Evolutionary conservation across 2,888 invertebrate species (phyloP), one percentile per base, ranked within the genome.

Genomic region (Parasteatoda lunata): DNA sequence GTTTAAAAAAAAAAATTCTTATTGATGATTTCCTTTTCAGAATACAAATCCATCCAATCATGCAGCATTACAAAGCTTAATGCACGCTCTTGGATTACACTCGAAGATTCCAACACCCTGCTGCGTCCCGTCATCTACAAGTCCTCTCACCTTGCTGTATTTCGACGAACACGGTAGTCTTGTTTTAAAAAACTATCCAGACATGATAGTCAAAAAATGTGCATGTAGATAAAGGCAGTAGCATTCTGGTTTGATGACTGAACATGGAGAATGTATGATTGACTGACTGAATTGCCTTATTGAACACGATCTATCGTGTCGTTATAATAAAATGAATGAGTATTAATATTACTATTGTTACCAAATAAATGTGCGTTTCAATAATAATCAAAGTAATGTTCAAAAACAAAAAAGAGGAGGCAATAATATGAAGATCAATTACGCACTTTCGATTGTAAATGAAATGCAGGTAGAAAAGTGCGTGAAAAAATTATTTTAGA

Each of bases 171-270:
- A 91, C 84, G 89, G 91, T 68, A 92, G 92, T 88, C 92, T 92
- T 70, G 92, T 92, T n/a, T 90, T 92, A 77, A 92, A 92, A 89
- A 92, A 91, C 89, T 92, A 92, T 89, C 92, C 92, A 5, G 91
- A 91, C 80, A 93, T 93, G 93, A 91, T 91, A 54, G 93, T 93
- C 5, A 90, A 91, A 80, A 91, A 92, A 45, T 93, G 93, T 89
- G 92, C 91, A 5, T 92, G 92, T 88, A 90, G 91, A 82, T 92
- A 75, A 90, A 77, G 3, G 6, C 3, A 6, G 59, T 0, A 59
- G n/a, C 64, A 30, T 30, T 30, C 30, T 30, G 30, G 30, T 30
- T 30, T 30, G 30, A 30, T 30, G 30, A 2, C 30, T 30, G 30
- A 30, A 30, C 30, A 30, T 30, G 30, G 30, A 30, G 30, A 30